phyloP scores from a whole-genome alignment of 2,797 vertebrate genomes.

The Pangasius macronema region DNA sequence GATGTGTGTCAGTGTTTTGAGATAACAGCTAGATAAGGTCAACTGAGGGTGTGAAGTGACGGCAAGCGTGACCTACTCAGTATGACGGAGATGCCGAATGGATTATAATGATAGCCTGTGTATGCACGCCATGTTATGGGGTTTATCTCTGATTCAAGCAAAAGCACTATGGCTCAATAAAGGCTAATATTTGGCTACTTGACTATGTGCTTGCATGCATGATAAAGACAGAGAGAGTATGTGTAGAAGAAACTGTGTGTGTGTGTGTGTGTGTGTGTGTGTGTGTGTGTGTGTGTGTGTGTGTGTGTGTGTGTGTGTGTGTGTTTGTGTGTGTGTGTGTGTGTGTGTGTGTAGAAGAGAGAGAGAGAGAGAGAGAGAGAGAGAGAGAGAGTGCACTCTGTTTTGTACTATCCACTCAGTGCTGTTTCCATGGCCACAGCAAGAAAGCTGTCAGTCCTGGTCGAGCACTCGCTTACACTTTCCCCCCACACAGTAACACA shows the following conservation, averaged over 20 bases:
- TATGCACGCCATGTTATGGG: not conserved
- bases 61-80: slow-evolving; percentile 8
- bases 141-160: slow-evolving; percentile 24
- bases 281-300: no score
- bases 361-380: no score
- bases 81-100: not conserved
- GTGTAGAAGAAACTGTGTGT: not conserved
- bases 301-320: slow-evolving; percentile 14
- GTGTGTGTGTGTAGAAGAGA: slow-evolving; percentile 23
- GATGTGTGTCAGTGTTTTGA: not conserved
- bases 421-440: slow-evolving; percentile 50
- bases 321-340: slow-evolving; percentile 11
- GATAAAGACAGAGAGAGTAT: slow-evolving; percentile 3
- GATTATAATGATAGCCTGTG: slow-evolving; percentile 18
- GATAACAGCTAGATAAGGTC: slow-evolving; percentile 16
- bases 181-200: slow-evolving; percentile 15
- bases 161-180: slow-evolving; percentile 23
- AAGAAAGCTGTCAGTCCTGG: slow-evolving; percentile 32
- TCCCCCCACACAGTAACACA: slow-evolving; percentile 37
- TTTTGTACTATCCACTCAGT: slow-evolving; percentile 39
- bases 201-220: not conserved
- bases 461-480: slow-evolving; percentile 27
- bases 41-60: slow-evolving; percentile 14
- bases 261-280: slow-evolving; percentile 18
- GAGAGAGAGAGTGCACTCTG: not conserved